Evolutionary conservation across 1,140 invertebrate genomes (phyloP), one percentile per base, ranked within the genome.

Genomic region (Drosophila athabasca): DNA sequence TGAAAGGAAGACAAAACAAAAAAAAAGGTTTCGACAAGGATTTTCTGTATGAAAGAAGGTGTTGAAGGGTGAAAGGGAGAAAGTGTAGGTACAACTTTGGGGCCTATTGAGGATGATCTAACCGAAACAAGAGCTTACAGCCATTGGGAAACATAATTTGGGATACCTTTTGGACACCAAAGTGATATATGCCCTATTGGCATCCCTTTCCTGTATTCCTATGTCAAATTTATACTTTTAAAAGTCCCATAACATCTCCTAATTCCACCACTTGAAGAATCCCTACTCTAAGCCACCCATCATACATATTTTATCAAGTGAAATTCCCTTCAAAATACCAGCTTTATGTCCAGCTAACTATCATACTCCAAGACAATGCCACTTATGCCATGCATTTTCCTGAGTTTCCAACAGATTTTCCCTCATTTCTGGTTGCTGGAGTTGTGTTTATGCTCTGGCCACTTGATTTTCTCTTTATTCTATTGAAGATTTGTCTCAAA

Each of bases 401-500:
- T 46, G 17, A 44, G 51, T 67, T 66, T 52, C 46, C 66, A 51
- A 50, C 62, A 65, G 64, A 49, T 53, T 45, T 60, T 17, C 49
- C 35, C 53, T 43, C 31, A 6, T 48, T 29, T 43, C 39, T 49
- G 45, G 44, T 64, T 13, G 35, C 22, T 66, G 43, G 52, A 41
- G 68, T 66, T 79, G 62, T 79, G 59, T 69, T 80, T 70, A 51
- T 78, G 74, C 53, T 61, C 55, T 57, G 79, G 64, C 66, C 65
- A 79, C 75, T 84, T 84, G 80, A 84, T 67, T 60, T 84, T 68
- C 76, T 84, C 84, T 13, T 84, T 84, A 79, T 84, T 84, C 79
- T 79, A 84, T 85, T 85, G 77, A 80, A 85, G 81, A 85, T 81
- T 85, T 87, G 82, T 85, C 81, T 81, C 74, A 87, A 77, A 81